A percentile compares a stretch with the other conserved stretches of the same genome.
Evolutionary conservation across 1,140 invertebrate genomes (phyloP).

Genomic region (Dendroctonus ponderosae): DNA sequence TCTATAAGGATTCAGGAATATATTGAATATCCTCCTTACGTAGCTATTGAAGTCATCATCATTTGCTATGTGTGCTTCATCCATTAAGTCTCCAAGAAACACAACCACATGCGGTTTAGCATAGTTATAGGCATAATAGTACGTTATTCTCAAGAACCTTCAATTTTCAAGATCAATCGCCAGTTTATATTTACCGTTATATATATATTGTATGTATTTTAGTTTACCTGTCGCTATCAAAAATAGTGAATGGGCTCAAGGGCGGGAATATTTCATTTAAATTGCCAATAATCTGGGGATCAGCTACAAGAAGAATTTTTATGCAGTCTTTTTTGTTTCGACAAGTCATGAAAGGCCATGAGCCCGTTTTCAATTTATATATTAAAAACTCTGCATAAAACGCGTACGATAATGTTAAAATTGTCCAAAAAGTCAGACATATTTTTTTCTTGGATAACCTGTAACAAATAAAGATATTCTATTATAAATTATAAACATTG

Average conservation of each 20-base stretch:
- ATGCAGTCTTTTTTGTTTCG: conserved; percentile 57
- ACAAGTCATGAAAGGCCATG: conserved; percentile 58
- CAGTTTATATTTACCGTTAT: background rate
- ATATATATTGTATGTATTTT: background rate
- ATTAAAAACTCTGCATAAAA: conserved; percentile 36
- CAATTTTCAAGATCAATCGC: conserved; percentile 6
- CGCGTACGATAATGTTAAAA: conserved; percentile 20
- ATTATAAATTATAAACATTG: no score
- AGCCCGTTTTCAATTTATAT: conserved; percentile 34
- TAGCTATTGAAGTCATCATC: conserved; percentile 68
- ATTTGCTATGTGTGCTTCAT: conserved; percentile 82
- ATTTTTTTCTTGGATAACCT: conserved; percentile 32
- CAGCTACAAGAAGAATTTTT: conserved; percentile 80
- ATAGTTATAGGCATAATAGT: conserved; percentile 66
- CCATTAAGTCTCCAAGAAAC: conserved; percentile 89
- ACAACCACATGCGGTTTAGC: conserved; percentile 82
- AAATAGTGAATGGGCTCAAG: conserved; percentile 60
- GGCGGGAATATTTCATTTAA: conserved; percentile 62
- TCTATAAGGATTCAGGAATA: conserved; percentile 63
- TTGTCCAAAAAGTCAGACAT: conserved; percentile 20
- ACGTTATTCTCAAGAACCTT: conserved; percentile 79
- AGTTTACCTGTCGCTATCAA: conserved; percentile 75
- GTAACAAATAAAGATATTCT: conserved; percentile 1
- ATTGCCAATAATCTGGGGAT: conserved; percentile 87
- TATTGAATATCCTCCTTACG: conserved; percentile 66